Evolutionary conservation across 2,888 invertebrate genomes (phyloP), one percentile per base, ranked within the genome.

Genomic region (Octonoba sinensis): DNA sequence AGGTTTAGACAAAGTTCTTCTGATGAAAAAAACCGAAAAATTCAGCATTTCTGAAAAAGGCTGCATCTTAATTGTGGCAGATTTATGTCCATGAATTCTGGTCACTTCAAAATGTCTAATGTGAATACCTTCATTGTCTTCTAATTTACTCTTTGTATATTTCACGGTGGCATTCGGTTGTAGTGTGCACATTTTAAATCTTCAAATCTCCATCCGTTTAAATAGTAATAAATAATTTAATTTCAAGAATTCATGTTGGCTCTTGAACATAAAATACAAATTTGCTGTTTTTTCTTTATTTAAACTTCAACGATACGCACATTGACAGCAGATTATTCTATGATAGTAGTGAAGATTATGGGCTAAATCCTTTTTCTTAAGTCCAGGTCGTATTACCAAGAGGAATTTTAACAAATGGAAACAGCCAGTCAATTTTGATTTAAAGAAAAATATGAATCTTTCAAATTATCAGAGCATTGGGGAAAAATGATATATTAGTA

Each of bases 401-500:
- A 36, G 62, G 62, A n/a, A 27, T 62, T 18, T 12, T 27, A 4
- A 24, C 3, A 18, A 18, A 15, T 62, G 62, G 44, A 62, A 62
- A 18, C 62, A 62, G 46, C 62, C 62, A 16, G 18, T 62, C 11
- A 36, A n/a, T 36, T 62, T n/a, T 36, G 62, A 62, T 62, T 62
- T 62, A 36, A 16, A 62, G 6, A 62, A 16, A 18, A 16, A 2
- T n/a, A 62, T 62, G 62, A 62, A 16, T 62, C 6, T 62, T 62
- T 11, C 15, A n/a, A 6, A 62, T 62, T 3, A 62, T 62, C 15
- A 16, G 12, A 3, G 36, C 27, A 18, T 27, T 62, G 3, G 62
- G 27, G 12, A 15, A 18, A 27, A 44, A n/a, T 16, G 62, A 36
- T 12, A 62, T 62, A 12, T 3, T 4, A 12, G 62, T 62, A 44